Evolutionary conservation across 2,888 invertebrate species (phyloP).

Genomic region (Dromius quadrimaculatus): DNA sequence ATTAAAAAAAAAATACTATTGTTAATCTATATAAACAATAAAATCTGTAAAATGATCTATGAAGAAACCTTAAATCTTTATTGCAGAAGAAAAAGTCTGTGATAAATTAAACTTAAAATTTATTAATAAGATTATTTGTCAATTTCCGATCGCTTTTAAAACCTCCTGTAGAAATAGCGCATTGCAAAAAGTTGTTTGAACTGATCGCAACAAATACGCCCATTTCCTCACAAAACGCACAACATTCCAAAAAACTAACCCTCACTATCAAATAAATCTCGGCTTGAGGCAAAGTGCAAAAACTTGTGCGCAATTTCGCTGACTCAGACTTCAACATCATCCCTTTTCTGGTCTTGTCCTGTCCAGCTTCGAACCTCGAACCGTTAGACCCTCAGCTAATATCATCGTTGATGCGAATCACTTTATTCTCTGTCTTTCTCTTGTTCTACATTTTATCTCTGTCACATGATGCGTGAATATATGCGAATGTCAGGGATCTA

Average conservation of each 20-base stretch:
- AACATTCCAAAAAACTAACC: conserved; percentile 17
- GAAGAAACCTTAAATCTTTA: too few species aligned
- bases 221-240: conserved; percentile 18
- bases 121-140: too few species aligned
- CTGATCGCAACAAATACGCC: conserved; percentile 9
- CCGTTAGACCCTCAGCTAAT: conserved; percentile 26
- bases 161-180: too few species aligned
- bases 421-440: conserved; percentile 3
- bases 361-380: not conserved
- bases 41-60: too few species aligned
- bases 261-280: conserved; percentile 34
- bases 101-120: too few species aligned
- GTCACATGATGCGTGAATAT: not conserved
- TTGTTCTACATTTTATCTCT: not conserved
- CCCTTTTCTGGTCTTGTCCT: not conserved
- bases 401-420: conserved; percentile 29
- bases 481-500: not conserved
- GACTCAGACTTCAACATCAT: conserved; percentile 22
- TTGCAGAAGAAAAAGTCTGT: too few species aligned
- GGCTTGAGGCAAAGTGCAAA: conserved; percentile 43
- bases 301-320: conserved; percentile 45
- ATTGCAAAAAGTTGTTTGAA: not conserved
- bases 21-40: too few species aligned
- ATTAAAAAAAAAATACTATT: too few species aligned
- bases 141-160: too few species aligned